Percentiles rank a stretch among this genome's conserved stretches.
Conservation (phyloP, 2,888 invertebrate species). For the Diadegma fenestrale region DNA sequence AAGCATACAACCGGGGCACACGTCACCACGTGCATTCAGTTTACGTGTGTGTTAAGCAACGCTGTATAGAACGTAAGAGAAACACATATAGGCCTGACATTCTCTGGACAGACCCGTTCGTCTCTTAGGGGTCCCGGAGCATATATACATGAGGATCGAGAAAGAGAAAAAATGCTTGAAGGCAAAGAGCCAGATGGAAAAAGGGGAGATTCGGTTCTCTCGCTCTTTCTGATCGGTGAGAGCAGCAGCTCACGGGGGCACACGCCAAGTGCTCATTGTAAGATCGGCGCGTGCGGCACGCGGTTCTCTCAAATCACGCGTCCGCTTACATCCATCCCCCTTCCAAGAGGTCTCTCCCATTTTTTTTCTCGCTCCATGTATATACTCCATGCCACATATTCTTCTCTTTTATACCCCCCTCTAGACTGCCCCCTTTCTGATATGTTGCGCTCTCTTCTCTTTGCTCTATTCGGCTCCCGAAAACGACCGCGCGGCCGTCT, state of each 20-base stretch:
- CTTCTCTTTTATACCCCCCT: slow-evolving; percentile 69
- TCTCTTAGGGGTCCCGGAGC: slow-evolving; percentile 62
- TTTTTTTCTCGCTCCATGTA: slow-evolving; percentile 32
- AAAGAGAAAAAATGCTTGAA: slow-evolving; percentile 68
- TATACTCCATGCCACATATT: slow-evolving; percentile 50
- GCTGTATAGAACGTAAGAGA: slow-evolving; percentile 38
- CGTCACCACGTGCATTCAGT: slow-evolving; percentile 60
- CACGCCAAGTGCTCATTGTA: slow-evolving; percentile 83
- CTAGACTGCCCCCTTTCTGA: slow-evolving; percentile 60
- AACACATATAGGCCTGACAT: slow-evolving; percentile 42
- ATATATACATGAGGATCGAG: slow-evolving; percentile 46
- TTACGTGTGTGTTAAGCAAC: background rate
- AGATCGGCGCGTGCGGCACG: slow-evolving; percentile 84
- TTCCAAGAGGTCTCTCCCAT: slow-evolving; percentile 69
- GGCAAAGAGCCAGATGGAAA: slow-evolving; percentile 70
- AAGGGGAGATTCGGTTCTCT: slow-evolving; percentile 55
- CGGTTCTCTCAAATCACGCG: slow-evolving; percentile 77
- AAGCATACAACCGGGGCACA: slow-evolving; percentile 61
- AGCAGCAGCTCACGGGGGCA: slow-evolving; percentile 74
- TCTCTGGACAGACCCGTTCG: slow-evolving; percentile 53
- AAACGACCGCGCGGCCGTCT: slow-evolving; percentile 60
- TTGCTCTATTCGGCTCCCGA: slow-evolving; percentile 59
- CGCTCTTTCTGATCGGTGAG: slow-evolving; percentile 47
- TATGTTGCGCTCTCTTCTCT: slow-evolving; percentile 61
- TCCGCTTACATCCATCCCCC: slow-evolving; percentile 69